Evolutionary conservation across 2,113 vertebrate species (phyloP).

Genomic region (Dasypus novemcinctus): DNA sequence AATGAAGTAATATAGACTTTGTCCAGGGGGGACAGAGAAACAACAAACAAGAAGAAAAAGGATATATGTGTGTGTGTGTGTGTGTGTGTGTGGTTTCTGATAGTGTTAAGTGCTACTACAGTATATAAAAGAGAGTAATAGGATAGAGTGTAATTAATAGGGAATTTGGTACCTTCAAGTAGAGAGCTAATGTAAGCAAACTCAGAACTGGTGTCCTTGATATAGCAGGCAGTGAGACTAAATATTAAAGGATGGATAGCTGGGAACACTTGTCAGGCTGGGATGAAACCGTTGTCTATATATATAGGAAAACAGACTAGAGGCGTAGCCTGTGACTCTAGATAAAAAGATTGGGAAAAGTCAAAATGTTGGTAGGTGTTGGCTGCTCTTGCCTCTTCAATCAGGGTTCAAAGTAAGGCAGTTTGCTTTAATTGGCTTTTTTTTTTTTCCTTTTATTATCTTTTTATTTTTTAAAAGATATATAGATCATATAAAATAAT

Average conservation of each 20-base stretch:
- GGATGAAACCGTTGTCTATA: not conserved
- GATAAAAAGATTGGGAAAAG: not conserved
- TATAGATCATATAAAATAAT: no score
- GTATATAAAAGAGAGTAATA: not conserved
- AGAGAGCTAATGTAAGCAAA: not conserved
- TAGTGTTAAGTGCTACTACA: not conserved
- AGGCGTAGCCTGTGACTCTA: not conserved
- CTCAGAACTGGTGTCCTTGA: not conserved
- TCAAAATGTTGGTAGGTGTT: not conserved
- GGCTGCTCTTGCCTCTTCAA: not conserved
- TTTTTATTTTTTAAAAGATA: no score
- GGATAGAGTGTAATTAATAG: not conserved
- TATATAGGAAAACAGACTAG: not conserved
- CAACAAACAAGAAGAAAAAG: not conserved
- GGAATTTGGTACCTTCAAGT: not conserved
- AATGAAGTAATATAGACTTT: not conserved
- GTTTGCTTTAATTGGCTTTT: no score
- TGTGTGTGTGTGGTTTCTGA: no score
- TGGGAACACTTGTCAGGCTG: not conserved
- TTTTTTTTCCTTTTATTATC: no score
- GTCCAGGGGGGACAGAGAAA: not conserved
- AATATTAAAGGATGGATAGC: not conserved
- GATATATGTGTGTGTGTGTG: no score
- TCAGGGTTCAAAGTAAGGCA: not conserved
- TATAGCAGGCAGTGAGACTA: not conserved